Evolutionary conservation across 2,888 invertebrate species (phyloP).

Genomic region (Ctenicera cuprea): DNA sequence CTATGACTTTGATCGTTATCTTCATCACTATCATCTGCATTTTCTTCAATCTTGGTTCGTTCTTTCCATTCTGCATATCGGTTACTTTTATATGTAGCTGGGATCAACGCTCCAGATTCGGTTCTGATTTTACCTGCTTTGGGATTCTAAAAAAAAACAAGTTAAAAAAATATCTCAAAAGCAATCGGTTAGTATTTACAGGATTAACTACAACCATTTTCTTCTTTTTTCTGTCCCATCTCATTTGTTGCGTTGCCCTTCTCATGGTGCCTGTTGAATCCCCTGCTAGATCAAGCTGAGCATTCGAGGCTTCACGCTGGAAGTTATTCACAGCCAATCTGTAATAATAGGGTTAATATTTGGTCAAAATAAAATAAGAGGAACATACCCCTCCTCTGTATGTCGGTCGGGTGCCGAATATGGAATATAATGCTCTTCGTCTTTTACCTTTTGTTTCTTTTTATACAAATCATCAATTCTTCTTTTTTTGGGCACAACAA

Average conservation of each 20-base stretch:
- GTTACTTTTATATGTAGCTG: conserved; percentile 95
- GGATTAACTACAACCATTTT: conserved; percentile 88
- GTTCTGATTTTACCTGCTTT: conserved; percentile 90
- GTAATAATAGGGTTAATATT: conserved; percentile 45
- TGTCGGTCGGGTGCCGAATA: conserved; percentile 90
- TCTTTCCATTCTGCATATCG: conserved; percentile 92
- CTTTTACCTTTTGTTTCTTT: conserved; percentile 74
- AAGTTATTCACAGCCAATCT: conserved; percentile 88
- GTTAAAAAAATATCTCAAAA: not conserved
- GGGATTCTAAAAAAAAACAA: conserved; percentile 70
- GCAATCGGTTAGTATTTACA: conserved; percentile 69
- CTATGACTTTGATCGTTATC: conserved; percentile 63
- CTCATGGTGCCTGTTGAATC: conserved; percentile 84
- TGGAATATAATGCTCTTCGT: conserved; percentile 91
- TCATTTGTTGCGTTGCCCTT: conserved; percentile 78
- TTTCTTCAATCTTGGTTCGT: conserved; percentile 77
- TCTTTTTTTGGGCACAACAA: conserved; percentile 75
- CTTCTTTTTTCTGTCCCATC: conserved; percentile 97
- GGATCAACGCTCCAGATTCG: conserved; percentile 96
- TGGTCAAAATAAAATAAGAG: not conserved
- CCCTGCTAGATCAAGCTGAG: conserved; percentile 88
- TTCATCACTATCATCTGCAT: conserved; percentile 72
- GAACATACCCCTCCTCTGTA: conserved; percentile 85
- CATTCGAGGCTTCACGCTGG: conserved; percentile 85
- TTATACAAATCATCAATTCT: conserved; percentile 77